These are phyloP conservation scores for Drosophila algonquin DNA, from an alignment of 2,888 invertebrate genomes.

Conservation along the genomic window DNA sequence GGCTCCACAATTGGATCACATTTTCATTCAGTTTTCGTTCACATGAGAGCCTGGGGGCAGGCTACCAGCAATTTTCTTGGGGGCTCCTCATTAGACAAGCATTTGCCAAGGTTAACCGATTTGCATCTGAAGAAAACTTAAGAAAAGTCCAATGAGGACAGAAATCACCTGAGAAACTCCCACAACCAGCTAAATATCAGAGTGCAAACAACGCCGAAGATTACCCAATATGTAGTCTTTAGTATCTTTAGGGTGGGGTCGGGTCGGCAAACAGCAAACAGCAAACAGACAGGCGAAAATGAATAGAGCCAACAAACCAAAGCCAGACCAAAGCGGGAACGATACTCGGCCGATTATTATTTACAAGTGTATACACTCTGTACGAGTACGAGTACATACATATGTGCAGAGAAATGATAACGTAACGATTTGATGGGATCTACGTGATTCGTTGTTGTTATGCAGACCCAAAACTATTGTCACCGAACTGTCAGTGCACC, in stretches of 20 bases:
- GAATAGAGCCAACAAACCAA: conserved; percentile 62
- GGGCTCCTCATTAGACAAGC: neutral
- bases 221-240: no score
- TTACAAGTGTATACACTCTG: conserved; percentile 37
- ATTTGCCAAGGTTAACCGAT: conserved; percentile 25
- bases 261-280: conserved; percentile 58
- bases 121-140: conserved; percentile 11
- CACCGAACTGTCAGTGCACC: conserved; percentile 31
- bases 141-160: neutral
- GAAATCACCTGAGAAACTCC: neutral
- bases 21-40: conserved; percentile 34
- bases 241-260: conserved; percentile 44
- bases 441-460: conserved; percentile 58
- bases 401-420: conserved; percentile 45
- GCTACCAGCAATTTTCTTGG: conserved; percentile 17
- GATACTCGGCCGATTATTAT: conserved; percentile 23
- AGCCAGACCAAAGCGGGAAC: conserved; percentile 5
- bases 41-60: conserved; percentile 21
- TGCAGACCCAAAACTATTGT: conserved; percentile 52
- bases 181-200: conserved; percentile 4
- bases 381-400: conserved; percentile 1
- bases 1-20: conserved; percentile 55
- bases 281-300: conserved; percentile 60
- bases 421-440: conserved; percentile 70
- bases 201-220: no score